Percentiles rank a stretch among this genome's conserved stretches.
phyloP scores from a whole-genome alignment of 2,797 vertebrate genomes.

The Brachymystax lenok region DNA sequence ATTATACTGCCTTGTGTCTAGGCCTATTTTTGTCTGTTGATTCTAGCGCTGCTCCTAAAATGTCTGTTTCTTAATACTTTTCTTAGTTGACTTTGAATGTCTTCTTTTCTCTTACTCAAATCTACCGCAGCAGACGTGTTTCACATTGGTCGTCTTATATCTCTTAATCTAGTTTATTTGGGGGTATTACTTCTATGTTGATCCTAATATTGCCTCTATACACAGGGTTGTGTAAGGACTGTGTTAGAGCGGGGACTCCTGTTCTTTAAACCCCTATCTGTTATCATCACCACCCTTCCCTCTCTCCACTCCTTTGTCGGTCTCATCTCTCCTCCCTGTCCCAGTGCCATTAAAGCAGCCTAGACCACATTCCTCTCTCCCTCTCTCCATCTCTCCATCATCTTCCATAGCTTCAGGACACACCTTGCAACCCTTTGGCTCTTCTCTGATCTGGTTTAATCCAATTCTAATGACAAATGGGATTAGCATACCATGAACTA shows the following conservation, averaged over 20 bases:
- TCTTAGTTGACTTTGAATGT: too few species aligned
- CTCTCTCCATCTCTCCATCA: conserved; percentile 23
- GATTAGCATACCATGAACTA: neutral
- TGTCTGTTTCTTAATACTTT: too few species aligned
- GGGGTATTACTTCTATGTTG: neutral
- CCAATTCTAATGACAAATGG: neutral
- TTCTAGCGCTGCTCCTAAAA: too few species aligned
- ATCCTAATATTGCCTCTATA: neutral
- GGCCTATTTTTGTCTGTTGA: too few species aligned
- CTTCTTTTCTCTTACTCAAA: too few species aligned
- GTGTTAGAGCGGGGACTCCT: neutral
- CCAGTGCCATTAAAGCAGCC: conserved; percentile 53
- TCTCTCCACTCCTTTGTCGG: conserved; percentile 4
- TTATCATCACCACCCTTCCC: conserved; percentile 23
- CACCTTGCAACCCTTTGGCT: conserved; percentile 3
- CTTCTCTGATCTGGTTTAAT: neutral
- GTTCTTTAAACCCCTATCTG: conserved; percentile 30
- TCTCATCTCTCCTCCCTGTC: conserved; percentile 32
- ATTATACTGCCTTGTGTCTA: too few species aligned
- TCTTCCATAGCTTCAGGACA: neutral
- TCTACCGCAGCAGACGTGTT: too few species aligned
- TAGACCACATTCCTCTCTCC: neutral
- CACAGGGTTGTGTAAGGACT: neutral
- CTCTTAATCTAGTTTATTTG: too few species aligned
- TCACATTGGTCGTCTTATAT: too few species aligned